Evolutionary conservation across 1,140 invertebrate genomes (phyloP).

Genomic region (Oryzaephilus surinamensis): DNA sequence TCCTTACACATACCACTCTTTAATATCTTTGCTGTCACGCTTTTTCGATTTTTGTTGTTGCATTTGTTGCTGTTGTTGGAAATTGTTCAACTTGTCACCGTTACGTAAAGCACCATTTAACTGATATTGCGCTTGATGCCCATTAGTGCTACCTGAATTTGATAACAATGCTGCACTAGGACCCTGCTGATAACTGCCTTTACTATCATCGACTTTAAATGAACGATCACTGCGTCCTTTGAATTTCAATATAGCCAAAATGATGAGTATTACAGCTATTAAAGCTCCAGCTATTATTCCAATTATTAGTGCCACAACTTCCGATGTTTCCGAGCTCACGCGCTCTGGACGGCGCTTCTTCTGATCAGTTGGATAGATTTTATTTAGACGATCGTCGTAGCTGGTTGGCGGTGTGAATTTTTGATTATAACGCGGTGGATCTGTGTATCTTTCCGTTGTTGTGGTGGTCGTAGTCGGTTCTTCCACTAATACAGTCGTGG

Average conservation of each 20-base stretch:
- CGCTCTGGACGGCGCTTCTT: conserved; percentile 44
- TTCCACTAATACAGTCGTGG: conserved; percentile 30
- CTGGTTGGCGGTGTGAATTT: conserved; percentile 1
- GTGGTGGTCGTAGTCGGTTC: conserved; percentile 15
- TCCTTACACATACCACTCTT: conserved; percentile 83
- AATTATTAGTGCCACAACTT: conserved; percentile 67
- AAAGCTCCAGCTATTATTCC: conserved; percentile 84
- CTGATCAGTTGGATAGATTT: conserved; percentile 17
- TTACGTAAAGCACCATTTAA: conserved; percentile 33
- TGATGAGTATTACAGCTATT: conserved; percentile 83
- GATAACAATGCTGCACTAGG: conserved; percentile 63
- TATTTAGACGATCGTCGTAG: conserved; percentile 13
- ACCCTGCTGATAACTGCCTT: conserved; percentile 52
- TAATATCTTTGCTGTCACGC: conserved; percentile 76
- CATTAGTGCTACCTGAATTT: conserved; percentile 41
- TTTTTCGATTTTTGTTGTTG: conserved; percentile 54
- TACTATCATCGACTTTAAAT: conserved; percentile 85
- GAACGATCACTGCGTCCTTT: conserved; percentile 75
- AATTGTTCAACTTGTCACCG: conserved; percentile 28
- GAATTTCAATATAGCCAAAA: conserved; percentile 79
- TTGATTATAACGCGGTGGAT: conserved; percentile 1
- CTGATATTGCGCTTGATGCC: conserved; percentile 37
- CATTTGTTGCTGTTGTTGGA: conserved; percentile 28
- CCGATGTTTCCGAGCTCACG: conserved; percentile 60
- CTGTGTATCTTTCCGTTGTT: conserved; percentile 8